phyloP scores from a whole-genome alignment of 64 coral and sea anemone genomes.

The Catalaphyllia jardinei region DNA sequence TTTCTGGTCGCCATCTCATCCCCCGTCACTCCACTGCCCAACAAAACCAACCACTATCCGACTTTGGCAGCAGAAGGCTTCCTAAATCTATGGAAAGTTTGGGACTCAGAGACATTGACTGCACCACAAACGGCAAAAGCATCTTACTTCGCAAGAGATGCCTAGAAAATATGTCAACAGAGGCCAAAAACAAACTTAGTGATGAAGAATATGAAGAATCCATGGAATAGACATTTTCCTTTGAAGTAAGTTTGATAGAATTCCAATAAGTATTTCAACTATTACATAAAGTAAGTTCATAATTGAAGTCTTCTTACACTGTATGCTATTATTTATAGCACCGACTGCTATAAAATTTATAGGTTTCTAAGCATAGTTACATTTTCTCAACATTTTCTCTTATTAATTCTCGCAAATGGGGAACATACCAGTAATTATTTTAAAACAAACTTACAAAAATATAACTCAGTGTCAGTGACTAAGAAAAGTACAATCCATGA shows the following conservation, averaged over 20 bases:
- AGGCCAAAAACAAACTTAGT: slow-evolving; percentile 49
- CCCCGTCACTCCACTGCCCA: slow-evolving; percentile 37
- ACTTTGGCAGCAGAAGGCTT: slow-evolving; percentile 40
- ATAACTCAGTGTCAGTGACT: background rate
- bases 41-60: slow-evolving; percentile 22
- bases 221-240: slow-evolving; percentile 19
- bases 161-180: slow-evolving; percentile 33
- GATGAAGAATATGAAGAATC: slow-evolving; percentile 34
- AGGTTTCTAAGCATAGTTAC: background rate
- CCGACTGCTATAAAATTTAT: background rate
- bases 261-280: background rate
- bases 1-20: slow-evolving; percentile 49
- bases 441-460: background rate
- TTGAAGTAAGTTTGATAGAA: background rate
- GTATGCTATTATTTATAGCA: background rate
- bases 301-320: background rate
- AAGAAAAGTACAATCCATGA: background rate
- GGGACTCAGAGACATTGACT: slow-evolving; percentile 18
- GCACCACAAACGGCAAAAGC: slow-evolving; percentile 18
- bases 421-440: background rate
- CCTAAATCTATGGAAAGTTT: slow-evolving; percentile 39
- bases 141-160: background rate
- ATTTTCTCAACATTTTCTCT: background rate
- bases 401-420: background rate
- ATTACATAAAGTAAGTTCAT: background rate